Base-by-base conservation (phyloP, 2,888 invertebrate species). In the Magallana nippona region DNA sequence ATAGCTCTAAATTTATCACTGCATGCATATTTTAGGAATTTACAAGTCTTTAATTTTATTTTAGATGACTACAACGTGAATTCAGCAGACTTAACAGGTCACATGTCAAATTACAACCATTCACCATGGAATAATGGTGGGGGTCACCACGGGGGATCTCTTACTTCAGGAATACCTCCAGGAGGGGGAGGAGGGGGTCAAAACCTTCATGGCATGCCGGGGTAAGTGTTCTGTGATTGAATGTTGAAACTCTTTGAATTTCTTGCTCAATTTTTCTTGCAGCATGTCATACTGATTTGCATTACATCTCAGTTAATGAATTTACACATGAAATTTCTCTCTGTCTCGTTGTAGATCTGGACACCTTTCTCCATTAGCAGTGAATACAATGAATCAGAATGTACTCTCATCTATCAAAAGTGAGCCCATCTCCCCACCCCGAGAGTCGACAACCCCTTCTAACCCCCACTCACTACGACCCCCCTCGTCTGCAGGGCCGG, bases 391-490 rank as follows among this genome's bases (percentile, higher is more conserved):
- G 87, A 92, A 91, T 88, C 89, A 89, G 83, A 88, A 80, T 81
- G 82, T 86, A 78, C 79, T 87, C 55, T 91, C 98, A 89, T 97
- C 97, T 97, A 93, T 98, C 94, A 98, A 98, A 95, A 97, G 98
- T 91, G 98, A 98, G 94, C 98, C 98, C 55, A 98, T 98, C 93
- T 98, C 98, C 89, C 98, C 98, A 77, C 98, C 98, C 2, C 96
- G 98, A 87, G 98, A 97, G 92, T 96, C 96, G 91, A 97, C 96
- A 91, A 95, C 94, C 84, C 92, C 93, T 55, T 92, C 92, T 84
- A 90, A 90, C 86, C 92, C 92, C 86, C 89, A 91, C 86, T 88
- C 90, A 82, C 89, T 94, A 83, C 92, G 93, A 83, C 93, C 97
- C 92, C 97, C 97, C 78, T 92, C 94, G 79, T 71, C 71, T 22